A percentile compares a stretch with the other conserved stretches of the same genome.
Conservation (phyloP, 2,113 vertebrate species). For the Platysteira castanea region DNA sequence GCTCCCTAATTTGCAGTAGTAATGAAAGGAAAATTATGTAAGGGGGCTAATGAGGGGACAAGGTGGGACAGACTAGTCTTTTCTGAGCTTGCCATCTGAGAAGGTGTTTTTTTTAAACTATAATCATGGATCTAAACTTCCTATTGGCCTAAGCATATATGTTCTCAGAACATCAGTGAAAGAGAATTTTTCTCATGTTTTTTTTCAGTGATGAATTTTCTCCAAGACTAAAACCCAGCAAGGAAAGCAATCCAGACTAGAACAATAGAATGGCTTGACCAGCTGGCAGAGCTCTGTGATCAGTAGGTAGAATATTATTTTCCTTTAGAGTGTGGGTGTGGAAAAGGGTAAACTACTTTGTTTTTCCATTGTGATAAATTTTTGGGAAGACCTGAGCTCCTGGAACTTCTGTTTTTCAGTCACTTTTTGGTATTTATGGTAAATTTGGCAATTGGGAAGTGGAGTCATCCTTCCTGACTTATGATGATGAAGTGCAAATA, state of each 20-base stretch:
- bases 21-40: neutral
- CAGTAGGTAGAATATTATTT: conserved; percentile 24
- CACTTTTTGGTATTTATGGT: neutral
- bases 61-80: neutral
- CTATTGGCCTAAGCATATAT: neutral
- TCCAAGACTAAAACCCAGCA: neutral
- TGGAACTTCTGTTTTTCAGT: conserved; percentile 5
- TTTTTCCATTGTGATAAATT: conserved; percentile 32
- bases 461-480: conserved; percentile 47
- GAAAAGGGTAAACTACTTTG: neutral
- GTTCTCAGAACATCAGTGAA: neutral
- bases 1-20: neutral
- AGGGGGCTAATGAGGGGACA: neutral
- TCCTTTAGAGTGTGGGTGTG: neutral
- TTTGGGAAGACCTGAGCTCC: conserved; percentile 7
- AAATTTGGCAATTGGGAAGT: conserved; percentile 33
- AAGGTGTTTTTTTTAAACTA: neutral
- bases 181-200: neutral
- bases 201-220: neutral
- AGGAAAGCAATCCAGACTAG: neutral
- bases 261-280: neutral
- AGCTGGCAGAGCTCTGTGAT: neutral
- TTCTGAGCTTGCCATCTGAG: neutral
- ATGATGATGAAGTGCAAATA: conserved; percentile 48
- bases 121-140: neutral